phyloP scores from a whole-genome alignment of 2,113 vertebrate species.

The Prinia subflava region DNA sequence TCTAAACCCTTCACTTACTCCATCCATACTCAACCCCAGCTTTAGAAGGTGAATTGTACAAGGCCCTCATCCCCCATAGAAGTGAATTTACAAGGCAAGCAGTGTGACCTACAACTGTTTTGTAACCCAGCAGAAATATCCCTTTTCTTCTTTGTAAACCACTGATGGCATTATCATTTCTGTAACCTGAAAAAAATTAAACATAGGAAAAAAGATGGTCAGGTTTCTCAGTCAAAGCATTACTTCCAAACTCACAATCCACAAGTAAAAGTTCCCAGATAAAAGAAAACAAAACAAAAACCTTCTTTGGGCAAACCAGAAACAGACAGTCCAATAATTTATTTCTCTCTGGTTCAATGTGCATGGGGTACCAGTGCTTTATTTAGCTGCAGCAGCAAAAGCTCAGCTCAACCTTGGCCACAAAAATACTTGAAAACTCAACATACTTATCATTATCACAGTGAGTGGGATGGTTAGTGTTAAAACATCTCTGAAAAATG shows the following conservation, averaged over 20 bases:
- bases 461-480: conserved; percentile 48
- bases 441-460: conserved; percentile 34
- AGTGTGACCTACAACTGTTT: not conserved
- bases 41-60: not conserved
- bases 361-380: not conserved
- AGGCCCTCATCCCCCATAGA: not conserved
- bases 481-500: conserved; percentile 46
- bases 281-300: not conserved
- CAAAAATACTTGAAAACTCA: not conserved
- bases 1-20: not conserved
- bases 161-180: not conserved
- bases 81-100: not conserved
- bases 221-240: not conserved
- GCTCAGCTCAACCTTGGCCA: not conserved
- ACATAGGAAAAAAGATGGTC: not conserved
- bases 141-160: not conserved
- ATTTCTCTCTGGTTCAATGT: not conserved
- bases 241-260: not conserved
- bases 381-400: not conserved
- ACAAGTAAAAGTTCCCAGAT: not conserved
- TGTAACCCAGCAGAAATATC: not conserved
- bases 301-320: not conserved
- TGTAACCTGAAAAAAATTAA: not conserved
- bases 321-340: not conserved
- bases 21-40: not conserved